Percentiles rank a stretch among this genome's conserved stretches.
These are phyloP conservation scores for Beaufortia kweichowensis DNA, from an alignment of 2,113 vertebrate species.

Conservation along the genomic window DNA sequence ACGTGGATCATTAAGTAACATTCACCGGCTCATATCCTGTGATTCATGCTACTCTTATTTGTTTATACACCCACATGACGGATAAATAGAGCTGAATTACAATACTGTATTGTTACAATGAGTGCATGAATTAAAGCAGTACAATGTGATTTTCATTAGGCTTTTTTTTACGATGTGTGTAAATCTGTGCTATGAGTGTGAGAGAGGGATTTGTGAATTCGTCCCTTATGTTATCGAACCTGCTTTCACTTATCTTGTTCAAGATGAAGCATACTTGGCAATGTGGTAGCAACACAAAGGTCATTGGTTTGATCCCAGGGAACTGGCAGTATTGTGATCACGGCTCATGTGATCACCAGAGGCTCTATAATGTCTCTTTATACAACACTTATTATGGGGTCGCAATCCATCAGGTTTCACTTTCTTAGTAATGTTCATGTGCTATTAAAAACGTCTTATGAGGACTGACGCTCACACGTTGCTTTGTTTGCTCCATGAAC, in stretches of 20 bases:
- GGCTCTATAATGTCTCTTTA: not conserved
- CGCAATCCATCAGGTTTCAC: not conserved
- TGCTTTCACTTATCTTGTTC: not conserved
- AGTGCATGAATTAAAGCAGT: not conserved
- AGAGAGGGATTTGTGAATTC: too few species aligned
- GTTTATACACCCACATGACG: not conserved
- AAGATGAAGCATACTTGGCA: too few species aligned
- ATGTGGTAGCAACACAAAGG: too few species aligned
- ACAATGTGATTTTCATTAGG: not conserved
- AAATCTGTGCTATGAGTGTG: not conserved
- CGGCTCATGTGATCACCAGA: not conserved
- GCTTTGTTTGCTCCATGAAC: not conserved
- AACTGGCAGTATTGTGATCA: not conserved
- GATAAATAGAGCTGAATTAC: not conserved
- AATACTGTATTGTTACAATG: not conserved
- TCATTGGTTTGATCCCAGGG: too few species aligned
- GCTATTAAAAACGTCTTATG: not conserved
- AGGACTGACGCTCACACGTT: not conserved
- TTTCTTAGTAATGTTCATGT: not conserved
- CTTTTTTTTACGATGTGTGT: too few species aligned
- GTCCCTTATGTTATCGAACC: too few species aligned
- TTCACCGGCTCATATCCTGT: conserved; percentile 19
- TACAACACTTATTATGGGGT: not conserved
- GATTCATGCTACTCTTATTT: not conserved
- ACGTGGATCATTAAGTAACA: not conserved